A percentile compares a stretch with the other conserved stretches of the same genome.
phyloP scores from a whole-genome alignment of 2,797 vertebrate species.

The Micrastur ruficollis region DNA sequence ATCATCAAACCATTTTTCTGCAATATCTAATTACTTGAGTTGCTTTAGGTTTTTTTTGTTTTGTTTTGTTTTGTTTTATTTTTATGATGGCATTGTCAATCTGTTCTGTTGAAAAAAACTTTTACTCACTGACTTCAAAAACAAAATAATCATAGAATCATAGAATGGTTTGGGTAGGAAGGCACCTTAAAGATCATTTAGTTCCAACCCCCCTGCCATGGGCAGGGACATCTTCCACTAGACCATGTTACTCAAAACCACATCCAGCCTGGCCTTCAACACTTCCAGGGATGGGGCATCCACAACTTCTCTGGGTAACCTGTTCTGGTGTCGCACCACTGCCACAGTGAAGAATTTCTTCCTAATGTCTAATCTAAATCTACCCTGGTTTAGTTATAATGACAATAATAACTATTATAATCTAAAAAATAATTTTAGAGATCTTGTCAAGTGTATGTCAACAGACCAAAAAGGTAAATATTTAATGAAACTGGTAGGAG shows the following conservation, averaged over 20 bases:
- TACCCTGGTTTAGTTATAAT: too few relatives aligned
- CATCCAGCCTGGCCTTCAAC: too few relatives aligned
- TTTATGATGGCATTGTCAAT: not conserved
- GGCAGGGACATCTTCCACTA: too few relatives aligned
- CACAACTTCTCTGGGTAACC: too few relatives aligned
- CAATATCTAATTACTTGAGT: not conserved
- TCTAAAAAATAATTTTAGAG: not conserved
- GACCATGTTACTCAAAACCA: too few relatives aligned
- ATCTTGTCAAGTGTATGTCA: not conserved
- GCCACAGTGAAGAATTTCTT: too few relatives aligned
- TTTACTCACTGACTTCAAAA: not conserved
- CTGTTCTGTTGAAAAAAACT: not conserved
- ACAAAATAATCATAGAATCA: not conserved
- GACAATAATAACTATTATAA: not conserved
- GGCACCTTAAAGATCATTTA: too few relatives aligned
- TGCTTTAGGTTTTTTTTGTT: not conserved
- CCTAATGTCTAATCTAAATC: too few relatives aligned
- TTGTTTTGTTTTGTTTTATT: not conserved
- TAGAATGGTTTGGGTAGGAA: too few relatives aligned
- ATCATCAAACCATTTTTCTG: not conserved
- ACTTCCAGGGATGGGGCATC: too few relatives aligned
- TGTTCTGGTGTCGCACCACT: too few relatives aligned
- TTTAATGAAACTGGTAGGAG: not conserved
- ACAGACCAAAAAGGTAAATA: not conserved
- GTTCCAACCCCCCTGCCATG: too few relatives aligned